Conservation (phyloP, 2,888 invertebrate species). For the Steromphala cineraria region DNA sequence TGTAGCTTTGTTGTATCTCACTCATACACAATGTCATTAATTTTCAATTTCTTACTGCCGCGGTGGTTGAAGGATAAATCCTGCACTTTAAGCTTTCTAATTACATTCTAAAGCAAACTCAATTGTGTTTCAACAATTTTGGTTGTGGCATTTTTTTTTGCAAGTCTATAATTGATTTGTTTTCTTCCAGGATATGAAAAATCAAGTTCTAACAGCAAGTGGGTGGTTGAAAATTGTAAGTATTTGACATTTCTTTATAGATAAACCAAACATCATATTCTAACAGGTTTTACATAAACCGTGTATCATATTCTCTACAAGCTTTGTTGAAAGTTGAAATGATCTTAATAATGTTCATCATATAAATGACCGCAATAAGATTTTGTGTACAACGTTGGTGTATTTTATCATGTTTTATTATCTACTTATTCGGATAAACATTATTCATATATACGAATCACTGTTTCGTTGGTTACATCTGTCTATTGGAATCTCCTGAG, state of each 20-base stretch:
- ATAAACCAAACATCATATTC: too few species aligned
- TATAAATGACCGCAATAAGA: too few species aligned
- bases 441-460: too few species aligned
- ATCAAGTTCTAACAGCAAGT: constrained; percentile 53
- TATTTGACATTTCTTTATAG: not conserved
- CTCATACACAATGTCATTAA: too few species aligned
- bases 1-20: too few species aligned
- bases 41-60: too few species aligned
- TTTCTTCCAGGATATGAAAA: constrained; percentile 50
- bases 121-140: not conserved
- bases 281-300: too few species aligned
- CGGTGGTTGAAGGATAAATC: too few species aligned
- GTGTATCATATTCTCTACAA: too few species aligned
- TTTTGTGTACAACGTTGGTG: too few species aligned
- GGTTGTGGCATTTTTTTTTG: not conserved
- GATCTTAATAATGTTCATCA: too few species aligned
- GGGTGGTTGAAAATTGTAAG: constrained; percentile 56
- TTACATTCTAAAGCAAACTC: not conserved
- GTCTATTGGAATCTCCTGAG: not conserved
- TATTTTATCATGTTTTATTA: not conserved
- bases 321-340: too few species aligned
- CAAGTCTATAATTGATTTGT: not conserved
- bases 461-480: not conserved
- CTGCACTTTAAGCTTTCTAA: not conserved
- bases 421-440: not conserved